phyloP scores from a whole-genome alignment of 2,113 vertebrate species.

The Grammomys dolichurus region DNA sequence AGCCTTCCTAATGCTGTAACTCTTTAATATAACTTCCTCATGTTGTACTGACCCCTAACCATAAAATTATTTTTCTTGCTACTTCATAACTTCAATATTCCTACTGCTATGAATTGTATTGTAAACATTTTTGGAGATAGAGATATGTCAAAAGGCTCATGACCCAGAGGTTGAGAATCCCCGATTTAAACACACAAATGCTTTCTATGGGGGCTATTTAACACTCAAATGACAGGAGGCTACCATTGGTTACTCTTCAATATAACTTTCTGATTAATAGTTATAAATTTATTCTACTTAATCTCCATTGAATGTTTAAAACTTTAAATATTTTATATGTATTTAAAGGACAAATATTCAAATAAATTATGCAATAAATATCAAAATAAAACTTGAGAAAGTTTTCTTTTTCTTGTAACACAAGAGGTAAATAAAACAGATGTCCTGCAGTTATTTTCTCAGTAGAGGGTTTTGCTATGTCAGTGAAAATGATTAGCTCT shows the following conservation, averaged over 20 bases:
- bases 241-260: not conserved
- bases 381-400: not conserved
- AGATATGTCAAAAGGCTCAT: not conserved
- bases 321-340: not conserved
- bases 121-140: not conserved
- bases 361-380: not conserved
- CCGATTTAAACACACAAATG: not conserved
- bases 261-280: not conserved
- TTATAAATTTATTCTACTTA: not conserved
- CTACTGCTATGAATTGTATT: not conserved
- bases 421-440: not conserved
- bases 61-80: not conserved
- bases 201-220: not conserved
- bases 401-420: slow-evolving; percentile 13
- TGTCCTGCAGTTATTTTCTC: slow-evolving; percentile 58
- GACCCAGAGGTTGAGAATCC: not conserved
- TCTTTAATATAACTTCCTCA: not conserved
- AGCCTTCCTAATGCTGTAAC: not conserved
- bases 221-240: not conserved
- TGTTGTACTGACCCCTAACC: not conserved
- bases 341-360: not conserved
- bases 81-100: not conserved
- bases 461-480: slow-evolving; percentile 56
- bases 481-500: not conserved
- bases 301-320: not conserved